Conservation (phyloP, 2,888 invertebrate species). For the Subacronicta megacephala region DNA sequence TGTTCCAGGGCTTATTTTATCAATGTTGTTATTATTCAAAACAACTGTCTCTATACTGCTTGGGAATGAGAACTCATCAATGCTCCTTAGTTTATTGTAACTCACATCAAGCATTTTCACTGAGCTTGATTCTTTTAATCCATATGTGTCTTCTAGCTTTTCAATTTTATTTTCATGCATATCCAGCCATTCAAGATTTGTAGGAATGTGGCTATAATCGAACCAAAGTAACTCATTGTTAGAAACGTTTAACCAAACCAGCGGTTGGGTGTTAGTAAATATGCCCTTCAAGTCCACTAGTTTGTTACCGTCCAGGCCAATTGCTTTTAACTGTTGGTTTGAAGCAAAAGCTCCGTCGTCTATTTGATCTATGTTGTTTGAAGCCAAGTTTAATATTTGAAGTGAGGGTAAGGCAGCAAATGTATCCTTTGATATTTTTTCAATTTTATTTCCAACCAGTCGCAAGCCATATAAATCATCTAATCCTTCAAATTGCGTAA, state of each 20-base stretch:
- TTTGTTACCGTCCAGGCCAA: conserved; percentile 94
- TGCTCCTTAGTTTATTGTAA: conserved; percentile 92
- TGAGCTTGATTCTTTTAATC: conserved; percentile 91
- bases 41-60: conserved; percentile 93
- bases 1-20: conserved; percentile 92
- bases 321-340: conserved; percentile 93
- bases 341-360: conserved; percentile 94
- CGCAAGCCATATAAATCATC: conserved; percentile 93
- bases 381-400: conserved; percentile 94
- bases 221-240: conserved; percentile 94
- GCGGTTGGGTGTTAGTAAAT: conserved; percentile 92
- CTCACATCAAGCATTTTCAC: conserved; percentile 94
- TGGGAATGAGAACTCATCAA: conserved; percentile 92
- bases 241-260: conserved; percentile 95
- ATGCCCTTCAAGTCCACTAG: conserved; percentile 94
- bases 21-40: conserved; percentile 93
- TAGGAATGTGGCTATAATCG: conserved; percentile 94
- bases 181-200: conserved; percentile 94
- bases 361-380: conserved; percentile 93
- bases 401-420: conserved; percentile 92
- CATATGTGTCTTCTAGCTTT: conserved; percentile 93
- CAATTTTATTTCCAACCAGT: conserved; percentile 94
- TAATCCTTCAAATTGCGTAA: conserved; percentile 93
- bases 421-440: conserved; percentile 93
- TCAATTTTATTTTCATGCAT: conserved; percentile 94